Conservation (phyloP, 2,888 invertebrate species). For the Clunio marinus region DNA sequence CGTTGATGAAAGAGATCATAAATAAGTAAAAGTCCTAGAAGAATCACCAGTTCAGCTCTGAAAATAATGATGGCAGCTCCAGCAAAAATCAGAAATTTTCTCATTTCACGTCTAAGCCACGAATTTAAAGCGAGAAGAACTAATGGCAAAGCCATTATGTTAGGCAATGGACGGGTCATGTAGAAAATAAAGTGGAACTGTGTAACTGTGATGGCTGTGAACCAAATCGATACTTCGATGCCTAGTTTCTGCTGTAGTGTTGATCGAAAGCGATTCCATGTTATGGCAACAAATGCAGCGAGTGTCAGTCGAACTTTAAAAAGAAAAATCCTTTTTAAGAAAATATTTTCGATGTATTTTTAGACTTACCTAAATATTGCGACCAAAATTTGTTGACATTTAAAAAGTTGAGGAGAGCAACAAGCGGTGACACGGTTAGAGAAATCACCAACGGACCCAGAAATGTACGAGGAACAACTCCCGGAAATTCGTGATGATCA, state of each 20-base stretch:
- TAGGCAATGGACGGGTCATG: conserved; percentile 88
- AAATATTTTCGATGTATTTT: too few species aligned
- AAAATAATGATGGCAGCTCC: conserved; percentile 86
- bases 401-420: conserved; percentile 61
- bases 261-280: conserved; percentile 69
- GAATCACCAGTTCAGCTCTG: conserved; percentile 80
- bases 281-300: conserved; percentile 67
- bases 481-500: conserved; percentile 95
- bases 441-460: conserved; percentile 84
- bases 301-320: conserved; percentile 72
- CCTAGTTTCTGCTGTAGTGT: conserved; percentile 77
- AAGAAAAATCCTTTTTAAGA: conserved; percentile 10
- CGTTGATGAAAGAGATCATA: conserved; percentile 71
- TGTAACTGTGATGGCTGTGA: conserved; percentile 74
- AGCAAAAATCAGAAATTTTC: conserved; percentile 74
- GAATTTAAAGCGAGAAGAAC: conserved; percentile 79
- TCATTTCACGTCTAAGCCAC: conserved; percentile 75
- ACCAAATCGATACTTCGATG: conserved; percentile 72
- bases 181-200: conserved; percentile 99
- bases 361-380: conserved; percentile 77
- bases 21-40: conserved; percentile 79
- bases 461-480: conserved; percentile 96
- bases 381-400: conserved; percentile 78
- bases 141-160: conserved; percentile 89
- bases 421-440: conserved; percentile 70